Evolutionary conservation across 2,113 vertebrate genomes (phyloP), one percentile per base, ranked within the genome.

Genomic region (Sarotherodon lohbergeri): DNA sequence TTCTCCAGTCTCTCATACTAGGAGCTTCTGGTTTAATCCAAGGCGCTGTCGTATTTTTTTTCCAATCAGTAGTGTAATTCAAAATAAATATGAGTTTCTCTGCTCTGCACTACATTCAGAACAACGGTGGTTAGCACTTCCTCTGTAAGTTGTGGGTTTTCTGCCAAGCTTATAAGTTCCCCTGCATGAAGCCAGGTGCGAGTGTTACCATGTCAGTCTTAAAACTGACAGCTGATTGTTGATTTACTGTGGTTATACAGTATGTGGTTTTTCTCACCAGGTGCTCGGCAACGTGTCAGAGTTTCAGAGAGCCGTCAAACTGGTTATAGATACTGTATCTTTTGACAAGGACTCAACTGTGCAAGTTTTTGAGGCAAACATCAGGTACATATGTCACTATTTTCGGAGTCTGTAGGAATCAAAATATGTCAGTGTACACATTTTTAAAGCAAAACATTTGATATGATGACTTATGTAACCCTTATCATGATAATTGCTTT

Each of bases 311-410:
- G 99, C 99, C 3, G 99, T 99, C 88, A 98, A 96, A 90, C 93
- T 99, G 94, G 99, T 99, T 88, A 99, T 99, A 90, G 96, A 98
- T 91, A 99, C 98, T 0, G 98, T 99, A 27, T 99, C 98, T 8
- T 99, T 99, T 95, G 98, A 99, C 94, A 99, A 97, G 94, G 97
- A 99, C 93, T 99, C 99, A 8, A 99, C 99, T 0, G 98, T 99
- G 46, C 99, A 99, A 82, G 98, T 99, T 59, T 99, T 99, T 89
- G 99, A 99, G 93, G 98, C 98, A 80, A 99, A 98, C 8, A 99
- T 99, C 94, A 98, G 99, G 99, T 99, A 95, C 0, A 86, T 61
- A 94, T 68, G 27, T 63, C 52, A 41, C 10, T 34, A 11, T 76
- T 19, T 76, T 76, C 24, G 10, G 8, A 46, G 41, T 27, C 41